Conservation (phyloP, 2,888 invertebrate genomes). For the Aphidius colemani region DNA sequence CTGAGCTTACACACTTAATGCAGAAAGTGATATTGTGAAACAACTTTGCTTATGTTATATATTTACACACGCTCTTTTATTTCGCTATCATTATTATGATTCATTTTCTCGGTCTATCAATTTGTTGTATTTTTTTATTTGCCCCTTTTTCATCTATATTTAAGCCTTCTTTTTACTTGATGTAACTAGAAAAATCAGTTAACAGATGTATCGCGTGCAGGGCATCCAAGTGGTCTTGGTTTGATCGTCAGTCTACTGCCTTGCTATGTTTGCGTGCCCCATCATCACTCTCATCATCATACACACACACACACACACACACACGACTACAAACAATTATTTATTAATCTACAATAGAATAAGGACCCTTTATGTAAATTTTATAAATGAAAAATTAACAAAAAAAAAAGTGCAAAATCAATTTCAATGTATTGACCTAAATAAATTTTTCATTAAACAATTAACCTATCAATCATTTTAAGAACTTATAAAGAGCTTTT, state of each 20-base stretch:
- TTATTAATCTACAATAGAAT: slow-evolving; percentile 21
- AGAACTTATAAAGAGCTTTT: no score
- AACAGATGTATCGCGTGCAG: slow-evolving; percentile 38
- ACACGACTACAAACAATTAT: slow-evolving; percentile 17
- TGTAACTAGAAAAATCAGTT: slow-evolving; percentile 40
- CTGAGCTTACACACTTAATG: no score
- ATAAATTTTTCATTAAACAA: no score
- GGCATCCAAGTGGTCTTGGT: slow-evolving; percentile 23
- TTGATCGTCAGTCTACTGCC: slow-evolving; percentile 16
- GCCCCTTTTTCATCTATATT: slow-evolving; percentile 6
- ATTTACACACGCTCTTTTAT: slow-evolving; percentile 30
- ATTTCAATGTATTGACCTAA: no score
- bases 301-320: not conserved
- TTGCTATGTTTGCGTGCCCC: slow-evolving; percentile 7
- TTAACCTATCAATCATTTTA: no score
- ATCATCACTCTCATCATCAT: slow-evolving; percentile 11
- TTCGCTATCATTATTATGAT: not conserved
- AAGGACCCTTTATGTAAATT: slow-evolving; percentile 8
- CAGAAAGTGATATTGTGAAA: slow-evolving; percentile 35
- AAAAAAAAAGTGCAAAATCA: no score
- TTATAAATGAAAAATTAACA: not conserved
- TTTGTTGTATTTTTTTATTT: not conserved
- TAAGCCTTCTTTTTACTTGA: not conserved
- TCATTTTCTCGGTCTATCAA: not conserved
- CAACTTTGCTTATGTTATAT: slow-evolving; percentile 16